Evolutionary conservation across 2,113 vertebrate species (phyloP).

Genomic region (Anseranas semipalmata): DNA sequence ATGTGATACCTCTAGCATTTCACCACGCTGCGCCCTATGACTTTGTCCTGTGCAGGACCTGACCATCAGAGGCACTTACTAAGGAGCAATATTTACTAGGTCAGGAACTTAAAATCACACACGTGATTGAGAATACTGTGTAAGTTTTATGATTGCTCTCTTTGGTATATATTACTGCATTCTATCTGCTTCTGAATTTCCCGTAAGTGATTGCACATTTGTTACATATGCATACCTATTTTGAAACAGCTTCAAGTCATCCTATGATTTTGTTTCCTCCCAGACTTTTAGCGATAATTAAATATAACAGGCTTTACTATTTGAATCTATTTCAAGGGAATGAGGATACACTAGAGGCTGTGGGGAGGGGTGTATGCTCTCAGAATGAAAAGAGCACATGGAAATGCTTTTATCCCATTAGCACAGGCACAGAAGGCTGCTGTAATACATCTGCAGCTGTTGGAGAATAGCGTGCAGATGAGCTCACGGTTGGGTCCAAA

Average conservation of each 20-base stretch:
- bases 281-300: background rate
- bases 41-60: accelerated
- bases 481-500: background rate
- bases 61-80: background rate
- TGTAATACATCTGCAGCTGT: conserved; percentile 11
- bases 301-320: background rate
- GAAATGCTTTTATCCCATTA: conserved; percentile 32
- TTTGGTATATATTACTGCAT: background rate
- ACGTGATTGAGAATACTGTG: accelerated
- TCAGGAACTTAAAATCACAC: background rate
- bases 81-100: background rate
- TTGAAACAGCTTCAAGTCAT: background rate
- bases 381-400: background rate
- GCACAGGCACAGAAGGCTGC: background rate
- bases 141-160: background rate
- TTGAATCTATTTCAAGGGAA: background rate
- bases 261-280: background rate
- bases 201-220: background rate
- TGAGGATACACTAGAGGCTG: background rate
- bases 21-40: accelerated
- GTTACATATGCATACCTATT: background rate
- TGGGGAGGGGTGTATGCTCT: background rate
- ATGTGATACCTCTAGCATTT: background rate
- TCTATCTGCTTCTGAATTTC: background rate
- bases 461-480: background rate